A percentile compares a stretch with the other conserved stretches of the same genome.
Evolutionary conservation across 35 echinoderm and acorn worm species (phyloP).

Genomic region (Heliocidaris tuberculata): DNA sequence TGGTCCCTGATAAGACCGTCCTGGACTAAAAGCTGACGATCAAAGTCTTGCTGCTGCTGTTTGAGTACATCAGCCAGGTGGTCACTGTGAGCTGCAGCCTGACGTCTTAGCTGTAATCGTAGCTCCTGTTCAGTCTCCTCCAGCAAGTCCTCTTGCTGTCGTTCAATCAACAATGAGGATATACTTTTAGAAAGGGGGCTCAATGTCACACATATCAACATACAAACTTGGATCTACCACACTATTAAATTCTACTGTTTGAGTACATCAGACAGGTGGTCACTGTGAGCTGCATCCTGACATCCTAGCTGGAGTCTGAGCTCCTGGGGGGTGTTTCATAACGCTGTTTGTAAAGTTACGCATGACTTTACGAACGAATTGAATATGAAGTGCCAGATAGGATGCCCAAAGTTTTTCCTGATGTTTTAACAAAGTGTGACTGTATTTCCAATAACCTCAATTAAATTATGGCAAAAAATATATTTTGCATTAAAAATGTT

Average conservation of each 20-base stretch:
- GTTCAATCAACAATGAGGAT: neutral
- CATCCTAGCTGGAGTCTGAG: no score
- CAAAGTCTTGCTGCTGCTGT: slow-evolving; percentile 74
- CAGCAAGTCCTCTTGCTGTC: slow-evolving; percentile 65
- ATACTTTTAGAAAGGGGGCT: neutral
- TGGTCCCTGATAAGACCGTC: slow-evolving; percentile 60
- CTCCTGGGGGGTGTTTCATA: no score
- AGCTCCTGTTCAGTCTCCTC: slow-evolving; percentile 78
- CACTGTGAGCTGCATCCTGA: no score
- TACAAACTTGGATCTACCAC: neutral
- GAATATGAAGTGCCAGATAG: no score
- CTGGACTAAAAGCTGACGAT: slow-evolving; percentile 51
- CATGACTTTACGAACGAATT: no score
- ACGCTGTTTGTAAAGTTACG: no score
- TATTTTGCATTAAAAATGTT: no score
- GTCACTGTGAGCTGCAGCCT: slow-evolving; percentile 94
- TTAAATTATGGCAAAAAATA: no score
- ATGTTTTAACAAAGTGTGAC: no score
- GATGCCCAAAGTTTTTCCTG: no score
- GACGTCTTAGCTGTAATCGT: slow-evolving; percentile 77
- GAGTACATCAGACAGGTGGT: no score
- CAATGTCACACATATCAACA: neutral
- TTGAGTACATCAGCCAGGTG: slow-evolving; percentile 85
- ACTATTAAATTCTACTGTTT: neutral
- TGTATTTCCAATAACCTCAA: no score